Percentiles rank a stretch among this genome's conserved stretches.
These are phyloP conservation scores for Teinopalpus imperialis DNA, from an alignment of 2,888 invertebrate species.

Conservation along the genomic window DNA sequence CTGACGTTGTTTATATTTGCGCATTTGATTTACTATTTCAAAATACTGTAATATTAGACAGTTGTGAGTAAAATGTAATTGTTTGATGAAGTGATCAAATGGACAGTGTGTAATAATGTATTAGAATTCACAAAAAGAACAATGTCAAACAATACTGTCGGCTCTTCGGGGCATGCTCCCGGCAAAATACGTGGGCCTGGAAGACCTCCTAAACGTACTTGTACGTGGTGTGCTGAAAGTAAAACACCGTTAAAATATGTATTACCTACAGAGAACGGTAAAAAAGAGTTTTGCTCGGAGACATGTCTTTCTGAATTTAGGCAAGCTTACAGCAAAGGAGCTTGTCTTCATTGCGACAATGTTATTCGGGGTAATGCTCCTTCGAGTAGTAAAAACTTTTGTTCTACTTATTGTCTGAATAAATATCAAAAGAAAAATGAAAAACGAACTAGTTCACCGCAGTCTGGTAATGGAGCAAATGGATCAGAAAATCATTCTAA, in stretches of 20 bases:
- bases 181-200: constrained; percentile 86
- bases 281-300: constrained; percentile 96
- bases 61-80: constrained; percentile 55
- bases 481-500: constrained; percentile 71
- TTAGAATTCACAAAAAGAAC: constrained; percentile 48
- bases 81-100: constrained; percentile 31
- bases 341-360: constrained; percentile 93
- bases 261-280: constrained; percentile 92
- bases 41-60: constrained; percentile 27
- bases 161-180: constrained; percentile 79
- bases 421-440: constrained; percentile 91
- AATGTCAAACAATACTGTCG: constrained; percentile 79
- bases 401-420: constrained; percentile 91
- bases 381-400: constrained; percentile 90
- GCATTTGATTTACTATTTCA: constrained; percentile 36
- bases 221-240: constrained; percentile 94
- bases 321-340: constrained; percentile 93
- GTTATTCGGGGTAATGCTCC: constrained; percentile 90
- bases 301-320: constrained; percentile 94
- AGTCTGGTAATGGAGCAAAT: constrained; percentile 75
- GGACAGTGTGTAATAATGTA: constrained; percentile 52
- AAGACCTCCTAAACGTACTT: constrained; percentile 90
- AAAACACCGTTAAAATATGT: constrained; percentile 93
- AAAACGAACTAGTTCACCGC: constrained; percentile 77
- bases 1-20: constrained; percentile 78